These are phyloP conservation scores for Mesochorus sp. DNA, from an alignment of 2,888 invertebrate species.

Conservation along the genomic window DNA sequence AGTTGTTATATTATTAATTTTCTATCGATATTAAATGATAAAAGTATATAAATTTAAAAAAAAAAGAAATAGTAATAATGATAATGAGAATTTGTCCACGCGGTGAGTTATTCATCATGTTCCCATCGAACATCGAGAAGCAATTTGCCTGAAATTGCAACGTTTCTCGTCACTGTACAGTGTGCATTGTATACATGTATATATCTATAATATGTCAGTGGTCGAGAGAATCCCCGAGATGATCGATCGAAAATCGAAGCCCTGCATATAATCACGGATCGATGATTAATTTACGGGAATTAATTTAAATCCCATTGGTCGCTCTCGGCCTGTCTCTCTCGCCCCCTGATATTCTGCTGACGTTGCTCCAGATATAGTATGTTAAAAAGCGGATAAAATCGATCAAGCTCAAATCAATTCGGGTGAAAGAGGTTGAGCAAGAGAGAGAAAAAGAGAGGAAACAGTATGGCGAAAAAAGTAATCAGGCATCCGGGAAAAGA, in stretches of 20 bases:
- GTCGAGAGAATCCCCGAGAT: neutral
- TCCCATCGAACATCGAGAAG: slow-evolving; percentile 5
- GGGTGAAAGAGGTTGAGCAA: neutral
- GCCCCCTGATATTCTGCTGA: neutral
- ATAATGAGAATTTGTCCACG: no score
- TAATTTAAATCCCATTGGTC: slow-evolving; percentile 31
- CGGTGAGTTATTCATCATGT: no score
- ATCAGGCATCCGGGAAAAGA: no score
- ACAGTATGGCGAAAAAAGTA: neutral
- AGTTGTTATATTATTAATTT: no score
- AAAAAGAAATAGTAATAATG: no score
- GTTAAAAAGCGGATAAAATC: slow-evolving; percentile 23
- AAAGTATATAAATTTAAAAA: no score
- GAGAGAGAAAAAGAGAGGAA: neutral
- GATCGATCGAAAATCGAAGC: slow-evolving; percentile 44
- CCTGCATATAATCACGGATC: slow-evolving; percentile 22
- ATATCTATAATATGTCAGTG: neutral
- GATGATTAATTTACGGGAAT: slow-evolving; percentile 43
- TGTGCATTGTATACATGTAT: neutral
- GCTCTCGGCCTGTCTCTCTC: neutral
- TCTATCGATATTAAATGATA: no score
- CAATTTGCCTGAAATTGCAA: slow-evolving; percentile 37
- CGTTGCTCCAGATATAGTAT: neutral
- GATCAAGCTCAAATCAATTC: slow-evolving; percentile 31
- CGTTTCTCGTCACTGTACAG: neutral